Evolutionary conservation across 2,888 invertebrate species (phyloP).

Genomic region (Phengaris arion): DNA sequence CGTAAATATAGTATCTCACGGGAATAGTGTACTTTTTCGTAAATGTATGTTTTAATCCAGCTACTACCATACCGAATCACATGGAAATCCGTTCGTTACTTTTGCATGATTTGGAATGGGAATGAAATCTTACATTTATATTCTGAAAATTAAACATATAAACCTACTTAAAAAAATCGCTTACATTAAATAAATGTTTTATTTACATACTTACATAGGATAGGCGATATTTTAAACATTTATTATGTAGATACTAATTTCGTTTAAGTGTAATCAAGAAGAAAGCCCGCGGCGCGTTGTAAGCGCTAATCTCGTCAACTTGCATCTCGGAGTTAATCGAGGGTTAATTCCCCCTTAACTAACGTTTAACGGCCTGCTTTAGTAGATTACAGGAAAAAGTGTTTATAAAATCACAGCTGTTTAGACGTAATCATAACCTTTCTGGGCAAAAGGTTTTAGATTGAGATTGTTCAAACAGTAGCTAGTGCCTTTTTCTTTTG

Average conservation of each 20-base stretch:
- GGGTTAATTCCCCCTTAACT: conserved; percentile 34
- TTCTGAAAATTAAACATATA: too few relatives aligned
- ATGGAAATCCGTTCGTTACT: too few relatives aligned
- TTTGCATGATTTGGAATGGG: too few relatives aligned
- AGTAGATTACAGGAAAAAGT: conserved; percentile 27
- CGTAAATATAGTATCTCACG: too few relatives aligned
- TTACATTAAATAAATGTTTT: background rate
- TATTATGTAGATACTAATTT: conserved; percentile 32
- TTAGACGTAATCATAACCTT: background rate
- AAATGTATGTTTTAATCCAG: too few relatives aligned
- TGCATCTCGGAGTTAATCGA: conserved; percentile 39
- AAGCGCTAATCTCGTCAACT: conserved; percentile 40
- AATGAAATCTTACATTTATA: too few relatives aligned
- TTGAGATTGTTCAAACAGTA: too few relatives aligned
- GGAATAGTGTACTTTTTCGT: too few relatives aligned
- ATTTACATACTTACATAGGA: background rate
- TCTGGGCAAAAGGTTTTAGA: too few relatives aligned
- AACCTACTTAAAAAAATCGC: too few relatives aligned
- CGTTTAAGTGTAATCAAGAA: conserved; percentile 41
- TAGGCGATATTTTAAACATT: background rate
- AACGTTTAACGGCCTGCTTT: conserved; percentile 29
- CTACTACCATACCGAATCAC: too few relatives aligned
- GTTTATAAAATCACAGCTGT: background rate
- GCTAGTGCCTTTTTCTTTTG: too few relatives aligned
- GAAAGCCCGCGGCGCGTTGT: conserved; percentile 39